Evolutionary conservation across 2,888 invertebrate genomes (phyloP), one percentile per base, ranked within the genome.

Genomic region (Anarsia innoxiella): DNA sequence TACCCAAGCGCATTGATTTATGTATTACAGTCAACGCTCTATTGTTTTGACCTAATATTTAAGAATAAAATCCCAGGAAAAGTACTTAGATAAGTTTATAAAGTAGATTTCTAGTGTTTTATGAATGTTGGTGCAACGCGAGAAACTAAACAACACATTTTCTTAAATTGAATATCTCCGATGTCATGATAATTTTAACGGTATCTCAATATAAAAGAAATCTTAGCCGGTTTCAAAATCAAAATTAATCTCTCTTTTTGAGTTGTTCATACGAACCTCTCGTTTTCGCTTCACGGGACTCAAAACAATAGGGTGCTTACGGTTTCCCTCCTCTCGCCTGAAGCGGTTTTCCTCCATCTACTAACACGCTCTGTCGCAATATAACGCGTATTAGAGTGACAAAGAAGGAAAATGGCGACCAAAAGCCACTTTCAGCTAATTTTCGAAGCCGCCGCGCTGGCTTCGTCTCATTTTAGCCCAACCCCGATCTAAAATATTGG

Each of bases 271-370:
- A 56, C 48, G 51, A 39, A 39, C 40, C 23, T 46, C 61, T 56
- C 59, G 59, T 71, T 75, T 67, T 65, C 74, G 71, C 76, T 72
- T 64, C 66, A 62, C 54, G 58, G 75, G 66, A 71, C 68, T 64
- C 73, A 76, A 80, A 83, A 83, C 82, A 83, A 82, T 79, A 66
- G 83, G 82, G 78, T 71, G 75, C 76, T 77, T 67, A 72, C 64
- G 62, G 70, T 66, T 75, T 77, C 79, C 78, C 76, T 74, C 65
- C 61, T n/a, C n/a, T 60, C 61, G 79, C 79, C 76, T 74, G 70
- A 72, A 79, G 79, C 72, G 64, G 63, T 68, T 74, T 73, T 66
- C 71, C 66, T 66, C 51, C 45, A 51, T 56, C 46, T 41, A 12
- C 57, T 53, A 31, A 76, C 70, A 51, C 54, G 48, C 45, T 76